Evolutionary conservation across 2,797 vertebrate species (phyloP).

Genomic region (Cheirogaleus major): DNA sequence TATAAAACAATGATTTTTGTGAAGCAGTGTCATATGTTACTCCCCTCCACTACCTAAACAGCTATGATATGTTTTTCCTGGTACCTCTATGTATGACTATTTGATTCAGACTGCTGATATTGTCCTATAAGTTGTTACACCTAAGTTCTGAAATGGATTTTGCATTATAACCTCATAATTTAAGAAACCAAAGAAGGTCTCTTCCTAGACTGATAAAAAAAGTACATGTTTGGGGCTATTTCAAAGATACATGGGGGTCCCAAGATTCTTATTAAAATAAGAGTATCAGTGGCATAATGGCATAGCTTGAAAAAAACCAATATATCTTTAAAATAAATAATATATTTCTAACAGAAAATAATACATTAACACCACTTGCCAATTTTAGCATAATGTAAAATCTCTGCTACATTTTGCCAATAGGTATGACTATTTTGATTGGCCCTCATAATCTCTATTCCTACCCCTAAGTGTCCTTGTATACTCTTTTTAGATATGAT

Average conservation of each 20-base stretch:
- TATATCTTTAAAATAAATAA: conserved; percentile 10
- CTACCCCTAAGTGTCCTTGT: neutral
- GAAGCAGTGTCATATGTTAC: neutral
- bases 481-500: neutral
- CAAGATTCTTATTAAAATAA: conserved; percentile 35
- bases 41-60: neutral
- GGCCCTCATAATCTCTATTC: neutral
- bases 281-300: neutral
- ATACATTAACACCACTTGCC: neutral
- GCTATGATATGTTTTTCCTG: neutral
- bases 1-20: neutral
- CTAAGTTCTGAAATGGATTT: neutral
- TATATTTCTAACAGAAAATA: neutral
- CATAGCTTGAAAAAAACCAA: neutral
- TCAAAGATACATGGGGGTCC: neutral
- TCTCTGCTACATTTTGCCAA: neutral
- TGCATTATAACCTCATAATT: neutral
- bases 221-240: neutral
- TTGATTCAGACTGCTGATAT: neutral
- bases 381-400: neutral
- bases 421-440: neutral
- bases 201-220: neutral
- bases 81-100: neutral
- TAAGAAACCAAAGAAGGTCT: neutral
- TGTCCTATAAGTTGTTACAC: neutral